These are phyloP conservation scores for Gymnoscopelus braueri DNA, from an alignment of 2,797 vertebrate species.

Conservation along the genomic window DNA sequence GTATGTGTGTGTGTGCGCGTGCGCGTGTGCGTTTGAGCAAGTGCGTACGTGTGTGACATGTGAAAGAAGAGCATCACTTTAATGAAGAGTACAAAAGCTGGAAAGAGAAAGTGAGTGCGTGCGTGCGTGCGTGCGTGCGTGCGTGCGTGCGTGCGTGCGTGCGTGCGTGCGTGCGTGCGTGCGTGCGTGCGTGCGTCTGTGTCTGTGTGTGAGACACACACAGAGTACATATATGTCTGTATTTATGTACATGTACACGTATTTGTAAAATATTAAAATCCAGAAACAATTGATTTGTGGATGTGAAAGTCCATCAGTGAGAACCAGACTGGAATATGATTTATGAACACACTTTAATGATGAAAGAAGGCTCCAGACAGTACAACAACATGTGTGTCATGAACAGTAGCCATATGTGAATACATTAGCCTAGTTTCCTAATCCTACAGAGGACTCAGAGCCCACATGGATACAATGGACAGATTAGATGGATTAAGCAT, in stretches of 20 bases:
- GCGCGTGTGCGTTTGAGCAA: too few species aligned
- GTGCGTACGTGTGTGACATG: constrained; percentile 41
- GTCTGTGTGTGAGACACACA: too few species aligned
- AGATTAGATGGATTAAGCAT: constrained; percentile 54
- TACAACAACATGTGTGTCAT: neutral
- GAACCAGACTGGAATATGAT: neutral
- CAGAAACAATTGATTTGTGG: constrained; percentile 1
- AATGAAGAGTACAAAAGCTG: constrained; percentile 66
- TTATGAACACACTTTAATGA: neutral
- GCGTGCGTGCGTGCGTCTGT: too few species aligned
- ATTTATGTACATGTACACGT: too few species aligned
- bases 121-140: too few species aligned
- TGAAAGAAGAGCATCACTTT: constrained; percentile 72
- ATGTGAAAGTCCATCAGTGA: neutral
- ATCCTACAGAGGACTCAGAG: constrained; percentile 35
- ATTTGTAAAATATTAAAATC: too few species aligned
- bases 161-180: too few species aligned
- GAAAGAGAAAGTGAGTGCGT: constrained; percentile 15
- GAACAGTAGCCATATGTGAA: constrained; percentile 32
- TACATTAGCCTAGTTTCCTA: constrained; percentile 72
- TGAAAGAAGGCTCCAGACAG: neutral
- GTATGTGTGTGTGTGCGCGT: too few species aligned
- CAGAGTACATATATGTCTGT: too few species aligned
- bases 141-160: too few species aligned
- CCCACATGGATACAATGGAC: constrained; percentile 37